phyloP scores from a whole-genome alignment of 2,888 invertebrate species.

The Lasioglossum morio region DNA sequence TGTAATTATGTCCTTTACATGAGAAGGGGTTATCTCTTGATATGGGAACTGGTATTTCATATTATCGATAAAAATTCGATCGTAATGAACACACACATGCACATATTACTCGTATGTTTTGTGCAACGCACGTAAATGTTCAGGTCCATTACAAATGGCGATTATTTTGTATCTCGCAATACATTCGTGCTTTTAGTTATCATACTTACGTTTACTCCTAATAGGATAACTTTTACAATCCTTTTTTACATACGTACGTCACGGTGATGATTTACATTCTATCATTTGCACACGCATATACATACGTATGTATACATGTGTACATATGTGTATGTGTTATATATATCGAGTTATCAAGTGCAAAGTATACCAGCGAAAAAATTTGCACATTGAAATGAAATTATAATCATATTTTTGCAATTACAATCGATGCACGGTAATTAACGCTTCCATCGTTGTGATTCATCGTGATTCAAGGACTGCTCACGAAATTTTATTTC shows the following conservation, averaged over 20 bases:
- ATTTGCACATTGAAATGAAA: background rate
- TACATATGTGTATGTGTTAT: no score
- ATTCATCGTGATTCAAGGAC: slow-evolving; percentile 3
- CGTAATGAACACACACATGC: slow-evolving; percentile 36
- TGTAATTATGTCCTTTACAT: background rate
- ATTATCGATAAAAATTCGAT: slow-evolving; percentile 25
- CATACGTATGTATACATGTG: background rate
- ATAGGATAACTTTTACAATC: background rate
- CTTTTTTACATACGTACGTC: background rate
- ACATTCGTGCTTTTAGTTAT: slow-evolving; percentile 22
- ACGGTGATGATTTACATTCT: background rate
- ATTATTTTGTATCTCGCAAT: slow-evolving; percentile 47
- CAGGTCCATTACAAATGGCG: slow-evolving; percentile 59
- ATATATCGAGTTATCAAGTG: background rate
- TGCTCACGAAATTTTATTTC: background rate
- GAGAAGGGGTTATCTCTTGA: background rate
- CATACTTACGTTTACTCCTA: background rate
- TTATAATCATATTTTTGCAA: slow-evolving; percentile 15
- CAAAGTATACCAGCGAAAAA: slow-evolving; percentile 13
- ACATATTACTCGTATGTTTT: slow-evolving; percentile 22
- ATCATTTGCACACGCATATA: background rate
- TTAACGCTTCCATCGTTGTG: background rate
- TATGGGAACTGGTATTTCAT: background rate
- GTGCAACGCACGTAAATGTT: slow-evolving; percentile 27
- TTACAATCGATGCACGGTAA: slow-evolving; percentile 15